phyloP scores from a whole-genome alignment of 2,888 invertebrate species.

The Thysanoteuthis rhombus region DNA sequence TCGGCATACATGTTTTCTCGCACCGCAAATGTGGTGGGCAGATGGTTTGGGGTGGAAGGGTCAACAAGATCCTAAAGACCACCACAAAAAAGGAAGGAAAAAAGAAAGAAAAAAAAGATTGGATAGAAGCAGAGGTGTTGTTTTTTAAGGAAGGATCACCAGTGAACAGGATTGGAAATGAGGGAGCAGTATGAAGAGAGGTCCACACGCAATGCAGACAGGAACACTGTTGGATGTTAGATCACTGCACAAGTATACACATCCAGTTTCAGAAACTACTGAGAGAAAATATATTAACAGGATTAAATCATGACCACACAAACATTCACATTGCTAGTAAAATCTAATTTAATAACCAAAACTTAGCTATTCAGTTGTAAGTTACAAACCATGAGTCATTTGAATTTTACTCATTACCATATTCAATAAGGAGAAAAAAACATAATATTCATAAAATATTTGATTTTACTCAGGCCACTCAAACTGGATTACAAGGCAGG shows the following conservation, averaged over 20 bases:
- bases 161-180: background rate
- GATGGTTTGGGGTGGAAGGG: background rate
- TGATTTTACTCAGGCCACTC: no score
- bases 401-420: background rate
- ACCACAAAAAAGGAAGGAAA: background rate
- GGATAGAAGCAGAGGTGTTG: background rate
- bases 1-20: background rate
- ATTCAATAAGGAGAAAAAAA: no score
- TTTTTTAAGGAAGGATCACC: background rate
- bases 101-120: background rate
- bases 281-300: background rate
- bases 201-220: background rate
- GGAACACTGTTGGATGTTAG: background rate
- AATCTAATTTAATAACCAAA: background rate
- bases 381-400: background rate
- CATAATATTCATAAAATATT: no score
- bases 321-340: background rate
- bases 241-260: background rate
- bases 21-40: background rate
- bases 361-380: background rate
- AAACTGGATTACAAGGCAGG: no score
- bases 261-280: background rate
- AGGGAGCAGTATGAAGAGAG: no score
- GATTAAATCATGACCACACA: background rate
- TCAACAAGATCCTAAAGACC: constrained; percentile 12